These are phyloP conservation scores for Drosophila nr. medialis DNA, from an alignment of 2,888 invertebrate genomes.

Conservation along the genomic window DNA sequence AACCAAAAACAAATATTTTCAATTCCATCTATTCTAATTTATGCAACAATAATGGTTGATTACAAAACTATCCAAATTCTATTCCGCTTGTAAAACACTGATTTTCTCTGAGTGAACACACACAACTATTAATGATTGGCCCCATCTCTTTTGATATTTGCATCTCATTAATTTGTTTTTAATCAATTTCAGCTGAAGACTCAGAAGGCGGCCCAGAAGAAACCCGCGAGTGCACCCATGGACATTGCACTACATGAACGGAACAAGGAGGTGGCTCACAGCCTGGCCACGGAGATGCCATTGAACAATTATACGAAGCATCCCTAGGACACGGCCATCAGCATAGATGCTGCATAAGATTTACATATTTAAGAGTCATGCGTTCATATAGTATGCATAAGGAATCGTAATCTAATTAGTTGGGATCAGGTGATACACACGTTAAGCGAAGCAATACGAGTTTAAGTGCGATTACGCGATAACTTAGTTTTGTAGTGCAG, in stretches of 20 bases:
- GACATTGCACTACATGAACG: constrained; percentile 82
- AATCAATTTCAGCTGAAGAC: constrained; percentile 79
- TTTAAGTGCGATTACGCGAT: constrained; percentile 28
- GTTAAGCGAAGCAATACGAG: constrained; percentile 64
- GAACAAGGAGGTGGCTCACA: constrained; percentile 82
- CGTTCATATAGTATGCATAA: constrained; percentile 13
- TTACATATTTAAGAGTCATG: constrained; percentile 25
- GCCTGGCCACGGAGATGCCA: constrained; percentile 83
- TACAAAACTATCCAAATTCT: background rate
- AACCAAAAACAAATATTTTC: background rate
- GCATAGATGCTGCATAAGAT: constrained; percentile 65
- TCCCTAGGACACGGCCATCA: constrained; percentile 81
- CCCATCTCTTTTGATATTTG: background rate
- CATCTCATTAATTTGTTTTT: constrained; percentile 9
- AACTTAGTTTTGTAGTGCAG: constrained; percentile 43
- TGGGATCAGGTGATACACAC: constrained; percentile 52
- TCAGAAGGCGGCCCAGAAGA: constrained; percentile 84
- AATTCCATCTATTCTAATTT: background rate
- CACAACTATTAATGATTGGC: background rate
- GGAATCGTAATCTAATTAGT: constrained; percentile 12
- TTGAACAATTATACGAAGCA: constrained; percentile 84
- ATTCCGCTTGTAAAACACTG: background rate
- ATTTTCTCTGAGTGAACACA: background rate
- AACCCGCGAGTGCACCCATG: constrained; percentile 75
- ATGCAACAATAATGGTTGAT: background rate